Percentiles rank a stretch among this genome's conserved stretches.
Conservation (phyloP, 2,797 vertebrate species). For the Anguilla pacifica region DNA sequence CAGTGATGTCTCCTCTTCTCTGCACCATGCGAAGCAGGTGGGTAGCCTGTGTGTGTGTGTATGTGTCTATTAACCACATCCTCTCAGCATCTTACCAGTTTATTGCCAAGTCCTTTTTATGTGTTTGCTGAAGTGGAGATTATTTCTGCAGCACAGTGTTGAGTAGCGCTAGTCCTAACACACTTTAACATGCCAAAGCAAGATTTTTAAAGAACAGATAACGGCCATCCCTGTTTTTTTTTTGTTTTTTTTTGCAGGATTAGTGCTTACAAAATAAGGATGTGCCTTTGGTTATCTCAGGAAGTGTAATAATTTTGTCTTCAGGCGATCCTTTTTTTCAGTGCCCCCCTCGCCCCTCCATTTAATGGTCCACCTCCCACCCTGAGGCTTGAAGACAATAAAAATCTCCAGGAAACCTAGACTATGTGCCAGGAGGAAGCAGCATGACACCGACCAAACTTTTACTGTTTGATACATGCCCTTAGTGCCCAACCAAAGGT, state of each 20-base stretch:
- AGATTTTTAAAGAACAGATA: background rate
- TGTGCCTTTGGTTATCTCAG: background rate
- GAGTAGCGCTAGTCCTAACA: background rate
- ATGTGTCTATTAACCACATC: background rate
- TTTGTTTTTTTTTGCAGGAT: background rate
- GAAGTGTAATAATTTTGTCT: background rate
- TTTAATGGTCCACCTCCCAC: background rate
- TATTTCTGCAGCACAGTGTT: background rate
- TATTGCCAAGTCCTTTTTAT: background rate
- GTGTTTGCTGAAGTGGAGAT: background rate
- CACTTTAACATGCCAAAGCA: background rate
- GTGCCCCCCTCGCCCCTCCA: background rate
- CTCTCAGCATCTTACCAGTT: background rate
- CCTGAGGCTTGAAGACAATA: background rate
- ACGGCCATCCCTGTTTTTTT: background rate
- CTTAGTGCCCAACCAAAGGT: background rate
- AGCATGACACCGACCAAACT: background rate
- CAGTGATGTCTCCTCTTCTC: constrained; percentile 31
- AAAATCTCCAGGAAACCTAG: background rate
- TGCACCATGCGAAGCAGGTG: constrained; percentile 28
- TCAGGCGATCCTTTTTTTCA: background rate
- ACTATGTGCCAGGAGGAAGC: background rate
- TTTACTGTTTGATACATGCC: background rate
- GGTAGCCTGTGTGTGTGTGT: constrained; percentile 28
- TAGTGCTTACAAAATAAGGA: background rate